Conservation (phyloP, 2,113 vertebrate genomes). For the Xyrauchen texanus region DNA sequence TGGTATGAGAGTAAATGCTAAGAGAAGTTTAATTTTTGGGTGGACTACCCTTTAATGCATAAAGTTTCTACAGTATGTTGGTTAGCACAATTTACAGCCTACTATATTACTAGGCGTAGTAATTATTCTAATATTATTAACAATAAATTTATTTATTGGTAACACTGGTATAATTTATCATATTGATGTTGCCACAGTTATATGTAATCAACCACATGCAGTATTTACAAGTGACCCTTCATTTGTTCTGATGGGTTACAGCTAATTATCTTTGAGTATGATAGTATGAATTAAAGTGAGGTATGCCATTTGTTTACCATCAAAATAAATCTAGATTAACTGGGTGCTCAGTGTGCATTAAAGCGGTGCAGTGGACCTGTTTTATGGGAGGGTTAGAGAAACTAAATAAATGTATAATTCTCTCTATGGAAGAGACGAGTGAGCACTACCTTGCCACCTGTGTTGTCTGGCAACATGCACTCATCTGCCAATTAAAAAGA, state of each 20-base stretch:
- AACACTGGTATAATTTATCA: too few species aligned
- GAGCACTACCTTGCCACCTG: conserved; percentile 56
- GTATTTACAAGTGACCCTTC: conserved; percentile 19
- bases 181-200: too few species aligned
- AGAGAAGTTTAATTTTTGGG: too few species aligned
- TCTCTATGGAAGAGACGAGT: conserved; percentile 61
- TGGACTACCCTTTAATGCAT: too few species aligned
- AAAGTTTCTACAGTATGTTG: too few species aligned
- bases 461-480: conserved; percentile 53
- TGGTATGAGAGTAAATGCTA: too few species aligned
- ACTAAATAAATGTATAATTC: conserved; percentile 57
- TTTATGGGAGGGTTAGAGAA: conserved; percentile 63
- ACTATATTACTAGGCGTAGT: too few species aligned
- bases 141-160: too few species aligned
- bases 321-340: conserved; percentile 53
- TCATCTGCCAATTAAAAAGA: conserved; percentile 68
- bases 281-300: conserved; percentile 12
- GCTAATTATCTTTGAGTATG: conserved; percentile 41
- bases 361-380: conserved; percentile 68
- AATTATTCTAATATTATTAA: too few species aligned
- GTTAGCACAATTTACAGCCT: too few species aligned
- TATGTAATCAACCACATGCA: background rate
- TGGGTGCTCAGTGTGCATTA: conserved; percentile 72
- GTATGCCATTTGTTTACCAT: conserved; percentile 3
- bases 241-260: conserved; percentile 21